Evolutionary conservation across 1,140 invertebrate genomes (phyloP).

Genomic region (Trichomalopsis sarcophagae): DNA sequence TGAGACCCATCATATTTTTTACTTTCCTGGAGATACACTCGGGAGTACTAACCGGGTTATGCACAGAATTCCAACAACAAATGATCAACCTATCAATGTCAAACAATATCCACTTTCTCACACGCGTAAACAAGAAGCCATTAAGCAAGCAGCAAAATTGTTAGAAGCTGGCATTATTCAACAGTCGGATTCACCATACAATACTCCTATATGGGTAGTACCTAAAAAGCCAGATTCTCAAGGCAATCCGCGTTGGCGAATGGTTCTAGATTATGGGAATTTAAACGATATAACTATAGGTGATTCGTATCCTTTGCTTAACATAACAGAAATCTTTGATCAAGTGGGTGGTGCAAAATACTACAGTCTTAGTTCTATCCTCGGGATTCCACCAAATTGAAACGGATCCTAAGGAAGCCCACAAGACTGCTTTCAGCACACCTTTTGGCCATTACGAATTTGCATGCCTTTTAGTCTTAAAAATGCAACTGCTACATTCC

Average conservation of each 20-base stretch:
- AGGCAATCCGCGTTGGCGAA: slow-evolving; percentile 52
- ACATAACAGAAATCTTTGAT: slow-evolving; percentile 70
- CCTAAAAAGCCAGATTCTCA: slow-evolving; percentile 56
- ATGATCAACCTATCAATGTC: no score
- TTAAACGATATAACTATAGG: slow-evolving; percentile 68
- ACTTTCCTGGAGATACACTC: no score
- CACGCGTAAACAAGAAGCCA: no score
- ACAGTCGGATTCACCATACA: not conserved
- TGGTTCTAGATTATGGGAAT: slow-evolving; percentile 64
- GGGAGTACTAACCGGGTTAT: no score
- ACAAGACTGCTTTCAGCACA: slow-evolving; percentile 70
- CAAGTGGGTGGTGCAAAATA: slow-evolving; percentile 61
- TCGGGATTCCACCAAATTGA: slow-evolving; percentile 75
- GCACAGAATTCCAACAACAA: no score
- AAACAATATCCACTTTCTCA: no score
- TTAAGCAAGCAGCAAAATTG: no score
- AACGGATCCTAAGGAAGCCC: slow-evolving; percentile 62
- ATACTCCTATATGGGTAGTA: slow-evolving; percentile 50
- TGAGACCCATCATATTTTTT: no score
- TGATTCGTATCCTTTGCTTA: slow-evolving; percentile 75
- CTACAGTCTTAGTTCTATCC: slow-evolving; percentile 70
- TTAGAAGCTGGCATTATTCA: no score
- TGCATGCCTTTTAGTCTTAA: slow-evolving; percentile 68
- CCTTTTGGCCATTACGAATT: slow-evolving; percentile 64
- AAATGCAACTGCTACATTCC: slow-evolving; percentile 64